Percentiles rank a stretch among this genome's conserved stretches.
Conservation (phyloP, 2,113 vertebrate genomes). For the Pao palembangensis region DNA sequence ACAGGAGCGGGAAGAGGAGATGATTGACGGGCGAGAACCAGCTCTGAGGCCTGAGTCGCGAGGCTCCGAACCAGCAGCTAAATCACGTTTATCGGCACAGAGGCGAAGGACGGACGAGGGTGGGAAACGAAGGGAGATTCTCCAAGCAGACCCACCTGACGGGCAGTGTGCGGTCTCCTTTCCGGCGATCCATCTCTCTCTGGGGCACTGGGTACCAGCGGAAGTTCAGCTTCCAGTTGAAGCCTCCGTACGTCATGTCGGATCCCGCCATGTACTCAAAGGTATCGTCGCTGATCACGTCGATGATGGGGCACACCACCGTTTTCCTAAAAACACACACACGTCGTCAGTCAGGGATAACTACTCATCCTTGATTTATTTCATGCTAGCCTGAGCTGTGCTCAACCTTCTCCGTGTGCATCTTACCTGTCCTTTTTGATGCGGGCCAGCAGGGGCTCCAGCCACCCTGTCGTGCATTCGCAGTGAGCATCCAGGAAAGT, state of each 20-base stretch:
- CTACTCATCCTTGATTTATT: background rate
- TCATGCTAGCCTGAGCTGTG: slow-evolving; percentile 42
- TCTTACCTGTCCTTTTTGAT: slow-evolving; percentile 93
- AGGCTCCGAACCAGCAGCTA: background rate
- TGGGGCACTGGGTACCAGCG: slow-evolving; percentile 99
- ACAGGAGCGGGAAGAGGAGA: slow-evolving; percentile 53
- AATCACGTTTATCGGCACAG: too few relatives aligned
- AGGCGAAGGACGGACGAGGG: too few relatives aligned
- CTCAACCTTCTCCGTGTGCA: slow-evolving; percentile 50
- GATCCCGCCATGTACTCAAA: slow-evolving; percentile 99
- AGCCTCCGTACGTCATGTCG: slow-evolving; percentile 98
- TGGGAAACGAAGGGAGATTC: background rate
- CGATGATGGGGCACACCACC: slow-evolving; percentile 97
- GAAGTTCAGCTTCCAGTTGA: slow-evolving; percentile 99
- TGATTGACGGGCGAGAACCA: slow-evolving; percentile 48
- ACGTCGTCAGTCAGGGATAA: slow-evolving; percentile 1
- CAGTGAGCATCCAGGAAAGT: slow-evolving; percentile 98
- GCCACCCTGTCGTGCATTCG: slow-evolving; percentile 95
- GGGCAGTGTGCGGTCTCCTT: slow-evolving; percentile 95
- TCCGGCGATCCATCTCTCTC: slow-evolving; percentile 98
- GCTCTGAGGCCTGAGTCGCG: slow-evolving; percentile 7
- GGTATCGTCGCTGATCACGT: slow-evolving; percentile 97
- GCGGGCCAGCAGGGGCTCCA: slow-evolving; percentile 92
- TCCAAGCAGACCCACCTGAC: slow-evolving; percentile 76
- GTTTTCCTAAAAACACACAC: slow-evolving; percentile 78